Evolutionary conservation across 2,797 vertebrate genomes (phyloP), one percentile per base, ranked within the genome.

Genomic region (Leontopithecus rosalia): DNA sequence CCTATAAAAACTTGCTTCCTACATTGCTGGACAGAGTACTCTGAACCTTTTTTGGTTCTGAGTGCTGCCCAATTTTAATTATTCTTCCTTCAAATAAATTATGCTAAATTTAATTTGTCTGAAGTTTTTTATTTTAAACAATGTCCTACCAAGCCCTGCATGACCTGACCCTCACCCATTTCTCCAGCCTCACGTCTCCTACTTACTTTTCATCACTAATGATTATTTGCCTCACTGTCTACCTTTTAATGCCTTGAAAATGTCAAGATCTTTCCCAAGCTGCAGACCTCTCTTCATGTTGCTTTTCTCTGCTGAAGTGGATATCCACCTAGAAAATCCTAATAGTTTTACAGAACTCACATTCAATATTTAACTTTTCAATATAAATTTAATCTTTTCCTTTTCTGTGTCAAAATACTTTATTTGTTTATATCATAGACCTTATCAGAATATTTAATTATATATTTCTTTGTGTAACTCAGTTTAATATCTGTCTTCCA

Each of bases 401-500:
- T 85, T 30, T 91, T 36, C 39, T 95, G 30, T 81, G 43, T 76
- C 81, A 92, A 83, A 88, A 4, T 33, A 48, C 4, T 92, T 85
- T 80, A 72, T 13, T 73, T 88, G 77, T 92, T 90, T 93, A 81
- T 36, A 95, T 90, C 19, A 80, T 13, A 80, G 41, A 6, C 2
- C 1, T 81, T 83, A 70, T 72, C 43, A 88, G 28, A 95, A 88
- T 95, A 80, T 80, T 86, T 93, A 96, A 83, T 52, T 94, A 4
- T 20, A 72, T 52, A 73, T 64, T 93, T 43, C 61, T 87, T 52
- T 92, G 8, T 86, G 3, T 61, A 93, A 73, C 3, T 88, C 90
- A 58, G 8, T 80, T 82, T 84, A 88, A 92, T 88, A 2, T 83
- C 91, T 87, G 15, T 81, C 67, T 52, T 84, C 79, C 17, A 36